Evolutionary conservation across 2,888 invertebrate species (phyloP).

Genomic region (Epicampocera succincta): DNA sequence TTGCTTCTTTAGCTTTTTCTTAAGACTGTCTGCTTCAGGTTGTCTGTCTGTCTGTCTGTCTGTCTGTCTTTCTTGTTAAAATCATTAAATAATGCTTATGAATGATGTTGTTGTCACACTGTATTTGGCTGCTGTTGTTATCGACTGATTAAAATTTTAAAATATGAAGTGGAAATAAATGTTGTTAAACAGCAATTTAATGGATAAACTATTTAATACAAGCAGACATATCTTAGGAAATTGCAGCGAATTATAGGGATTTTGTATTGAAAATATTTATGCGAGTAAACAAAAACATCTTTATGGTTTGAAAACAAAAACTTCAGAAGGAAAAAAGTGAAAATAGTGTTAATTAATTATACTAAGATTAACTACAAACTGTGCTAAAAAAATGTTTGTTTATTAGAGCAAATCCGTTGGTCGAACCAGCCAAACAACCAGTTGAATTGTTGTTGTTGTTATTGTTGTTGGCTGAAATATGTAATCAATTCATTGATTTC

Average conservation of each 20-base stretch:
- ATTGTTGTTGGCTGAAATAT: no score
- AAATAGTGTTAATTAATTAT: constrained; percentile 38
- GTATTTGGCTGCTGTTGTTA: constrained; percentile 40
- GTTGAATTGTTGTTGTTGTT: no score
- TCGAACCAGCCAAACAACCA: constrained; percentile 28
- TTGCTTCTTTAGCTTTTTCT: not conserved
- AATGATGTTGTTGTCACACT: constrained; percentile 56
- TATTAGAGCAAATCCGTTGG: constrained; percentile 45
- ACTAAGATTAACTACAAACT: constrained; percentile 35
- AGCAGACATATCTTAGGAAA: constrained; percentile 46
- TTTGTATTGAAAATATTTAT: not conserved
- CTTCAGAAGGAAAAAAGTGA: constrained; percentile 5
- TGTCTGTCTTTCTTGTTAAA: constrained; percentile 38
- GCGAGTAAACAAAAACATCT: no score
- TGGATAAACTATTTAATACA: constrained; percentile 63
- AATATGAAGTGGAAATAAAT: constrained; percentile 67
- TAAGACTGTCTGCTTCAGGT: constrained; percentile 4
- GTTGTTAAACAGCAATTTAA: constrained; percentile 64
- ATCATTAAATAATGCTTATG: constrained; percentile 62
- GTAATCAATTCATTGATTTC: no score
- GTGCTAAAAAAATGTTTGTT: constrained; percentile 5
- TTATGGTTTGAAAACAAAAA: no score
- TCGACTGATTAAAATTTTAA: constrained; percentile 56
- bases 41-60: constrained; percentile 20
- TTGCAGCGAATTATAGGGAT: not conserved